Conservation (phyloP, 2,113 vertebrate genomes). For the Microcebus murinus region DNA sequence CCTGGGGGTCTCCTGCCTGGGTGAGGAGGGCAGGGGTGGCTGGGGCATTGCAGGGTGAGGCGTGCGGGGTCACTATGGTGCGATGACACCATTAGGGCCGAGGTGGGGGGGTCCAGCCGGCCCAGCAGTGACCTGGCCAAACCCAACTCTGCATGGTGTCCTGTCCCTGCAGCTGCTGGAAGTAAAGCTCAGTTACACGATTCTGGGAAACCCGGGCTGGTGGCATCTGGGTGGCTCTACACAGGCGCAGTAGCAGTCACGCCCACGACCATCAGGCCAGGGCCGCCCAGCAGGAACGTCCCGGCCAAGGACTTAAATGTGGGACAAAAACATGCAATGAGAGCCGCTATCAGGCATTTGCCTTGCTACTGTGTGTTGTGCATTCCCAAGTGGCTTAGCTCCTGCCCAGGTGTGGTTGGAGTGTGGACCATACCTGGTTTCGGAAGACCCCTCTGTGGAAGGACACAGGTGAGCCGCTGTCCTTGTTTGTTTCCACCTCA, state of each 20-base stretch:
- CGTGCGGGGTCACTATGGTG: not conserved
- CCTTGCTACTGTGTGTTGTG: not conserved
- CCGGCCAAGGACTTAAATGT: not conserved
- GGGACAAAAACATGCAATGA: not conserved
- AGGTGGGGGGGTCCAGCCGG: not conserved
- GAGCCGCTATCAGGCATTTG: not conserved
- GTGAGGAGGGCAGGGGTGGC: not conserved
- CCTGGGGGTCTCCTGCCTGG: not conserved
- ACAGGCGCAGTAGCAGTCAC: fast-evolving
- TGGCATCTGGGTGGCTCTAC: not conserved
- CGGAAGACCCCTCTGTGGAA: fast-evolving
- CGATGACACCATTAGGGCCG: not conserved
- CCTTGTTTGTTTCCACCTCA: fast-evolving
- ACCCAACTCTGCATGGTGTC: too few species aligned
- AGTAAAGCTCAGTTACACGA: not conserved
- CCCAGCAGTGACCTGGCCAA: not conserved
- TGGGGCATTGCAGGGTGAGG: not conserved
- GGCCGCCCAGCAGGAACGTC: not conserved
- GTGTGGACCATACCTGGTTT: not conserved
- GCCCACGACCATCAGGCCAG: not conserved
- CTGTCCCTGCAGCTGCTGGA: not conserved
- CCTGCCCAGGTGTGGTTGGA: not conserved
- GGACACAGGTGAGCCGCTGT: fast-evolving
- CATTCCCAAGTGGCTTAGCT: not conserved
- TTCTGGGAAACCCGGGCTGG: not conserved